These are phyloP conservation scores for Myotis myotis DNA, from an alignment of 2,797 vertebrate species.

Conservation along the genomic window DNA sequence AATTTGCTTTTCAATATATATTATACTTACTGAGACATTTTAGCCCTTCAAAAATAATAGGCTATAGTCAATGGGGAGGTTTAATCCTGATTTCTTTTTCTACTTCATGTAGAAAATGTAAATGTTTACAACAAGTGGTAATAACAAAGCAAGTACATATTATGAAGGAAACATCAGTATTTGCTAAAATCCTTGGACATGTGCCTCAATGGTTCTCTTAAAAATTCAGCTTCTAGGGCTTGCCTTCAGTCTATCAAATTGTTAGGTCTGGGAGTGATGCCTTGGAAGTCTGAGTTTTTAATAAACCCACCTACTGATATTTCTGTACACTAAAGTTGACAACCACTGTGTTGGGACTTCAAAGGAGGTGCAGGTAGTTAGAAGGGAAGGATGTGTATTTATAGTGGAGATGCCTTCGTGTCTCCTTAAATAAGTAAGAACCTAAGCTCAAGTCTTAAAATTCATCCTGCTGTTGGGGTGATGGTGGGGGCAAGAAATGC, in stretches of 20 bases:
- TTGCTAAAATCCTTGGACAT: not conserved
- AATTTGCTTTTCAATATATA: not conserved
- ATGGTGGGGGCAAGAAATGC: not conserved
- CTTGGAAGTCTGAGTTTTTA: constrained; percentile 29
- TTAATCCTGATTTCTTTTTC: constrained; percentile 43
- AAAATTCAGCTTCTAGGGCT: not conserved
- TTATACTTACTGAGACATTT: not conserved
- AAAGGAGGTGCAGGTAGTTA: not conserved
- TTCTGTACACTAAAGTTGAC: not conserved
- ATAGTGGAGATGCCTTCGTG: not conserved
- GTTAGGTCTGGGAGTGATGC: not conserved
- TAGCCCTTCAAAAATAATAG: not conserved
- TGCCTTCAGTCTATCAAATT: not conserved
- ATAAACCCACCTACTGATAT: not conserved
- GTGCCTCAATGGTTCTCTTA: not conserved
- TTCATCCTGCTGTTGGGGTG: not conserved
- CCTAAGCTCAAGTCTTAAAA: not conserved
- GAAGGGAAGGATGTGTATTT: not conserved
- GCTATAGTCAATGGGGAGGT: not conserved
- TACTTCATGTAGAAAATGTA: not conserved
- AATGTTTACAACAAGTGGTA: not conserved
- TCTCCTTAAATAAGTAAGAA: not conserved
- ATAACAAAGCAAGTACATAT: not conserved
- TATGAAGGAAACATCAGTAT: not conserved
- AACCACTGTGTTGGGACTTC: not conserved